These are phyloP conservation scores for Tinea trinotella DNA, from an alignment of 2,888 invertebrate species.

Conservation along the genomic window DNA sequence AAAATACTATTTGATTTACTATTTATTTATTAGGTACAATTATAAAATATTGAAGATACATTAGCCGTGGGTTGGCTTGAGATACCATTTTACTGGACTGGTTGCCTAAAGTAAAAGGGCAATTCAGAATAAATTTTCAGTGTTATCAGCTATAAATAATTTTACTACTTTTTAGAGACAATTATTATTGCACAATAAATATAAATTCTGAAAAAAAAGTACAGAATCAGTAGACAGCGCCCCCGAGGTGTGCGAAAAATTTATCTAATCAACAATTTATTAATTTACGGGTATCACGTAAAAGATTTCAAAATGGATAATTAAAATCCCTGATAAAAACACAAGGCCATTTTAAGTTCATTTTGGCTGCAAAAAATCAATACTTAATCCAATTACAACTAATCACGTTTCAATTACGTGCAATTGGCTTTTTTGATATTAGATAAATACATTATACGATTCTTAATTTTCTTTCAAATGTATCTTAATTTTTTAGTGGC, in stretches of 20 bases:
- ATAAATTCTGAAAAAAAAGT: not conserved
- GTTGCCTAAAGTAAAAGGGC: too few species aligned
- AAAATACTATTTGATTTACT: too few species aligned
- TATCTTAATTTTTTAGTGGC: too few species aligned
- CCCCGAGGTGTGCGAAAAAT: not conserved
- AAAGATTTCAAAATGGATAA: not conserved
- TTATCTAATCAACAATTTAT: constrained; percentile 6
- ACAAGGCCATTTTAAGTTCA: not conserved
- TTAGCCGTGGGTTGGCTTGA: too few species aligned
- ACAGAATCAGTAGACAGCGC: constrained; percentile 2
- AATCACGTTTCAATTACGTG: not conserved
- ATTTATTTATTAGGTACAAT: too few species aligned
- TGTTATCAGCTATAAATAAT: too few species aligned
- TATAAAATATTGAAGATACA: too few species aligned
- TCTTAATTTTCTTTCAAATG: too few species aligned
- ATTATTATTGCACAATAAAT: not conserved
- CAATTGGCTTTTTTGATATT: not conserved
- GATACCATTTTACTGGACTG: too few species aligned
- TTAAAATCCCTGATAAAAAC: constrained; percentile 1
- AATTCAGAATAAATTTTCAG: too few species aligned
- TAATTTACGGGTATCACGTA: not conserved
- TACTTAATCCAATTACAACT: not conserved
- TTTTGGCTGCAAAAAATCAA: not conserved
- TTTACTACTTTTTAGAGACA: too few species aligned
- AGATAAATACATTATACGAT: too few species aligned